These are phyloP conservation scores for Heliconius himera DNA, from an alignment of 1,140 invertebrate genomes.

Conservation along the genomic window DNA sequence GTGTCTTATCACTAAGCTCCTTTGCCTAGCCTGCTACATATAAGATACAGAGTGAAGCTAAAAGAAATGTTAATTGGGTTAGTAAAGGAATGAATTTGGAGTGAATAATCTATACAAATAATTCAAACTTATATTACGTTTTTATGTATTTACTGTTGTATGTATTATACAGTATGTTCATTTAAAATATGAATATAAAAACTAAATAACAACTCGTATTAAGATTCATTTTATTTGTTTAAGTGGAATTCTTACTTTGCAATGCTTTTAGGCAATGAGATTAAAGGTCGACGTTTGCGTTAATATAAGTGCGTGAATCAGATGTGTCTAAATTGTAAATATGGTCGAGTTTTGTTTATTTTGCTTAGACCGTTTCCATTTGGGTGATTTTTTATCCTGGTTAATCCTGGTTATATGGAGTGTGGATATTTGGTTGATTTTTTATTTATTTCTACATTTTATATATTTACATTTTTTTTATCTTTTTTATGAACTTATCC, in stretches of 20 bases:
- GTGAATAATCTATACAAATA: too few species aligned
- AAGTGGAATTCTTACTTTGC: constrained; percentile 21
- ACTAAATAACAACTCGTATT: not conserved
- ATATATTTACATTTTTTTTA: too few species aligned
- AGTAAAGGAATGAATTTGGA: too few species aligned
- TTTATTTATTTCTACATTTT: too few species aligned
- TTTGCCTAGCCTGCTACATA: too few species aligned
- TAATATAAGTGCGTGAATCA: constrained; percentile 25
- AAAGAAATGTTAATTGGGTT: too few species aligned
- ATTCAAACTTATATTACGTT: not conserved
- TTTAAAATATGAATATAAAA: not conserved
- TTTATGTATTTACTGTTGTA: not conserved
- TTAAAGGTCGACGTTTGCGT: constrained; percentile 21
- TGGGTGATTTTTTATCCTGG: not conserved
- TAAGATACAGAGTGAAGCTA: too few species aligned
- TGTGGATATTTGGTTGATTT: too few species aligned
- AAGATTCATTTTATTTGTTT: constrained; percentile 17
- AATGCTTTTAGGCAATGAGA: constrained; percentile 31
- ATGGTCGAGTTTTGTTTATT: constrained; percentile 17
- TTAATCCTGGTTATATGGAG: too few species aligned
- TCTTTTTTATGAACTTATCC: too few species aligned
- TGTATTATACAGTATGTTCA: not conserved
- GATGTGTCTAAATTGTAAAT: constrained; percentile 29
- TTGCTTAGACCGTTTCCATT: not conserved
- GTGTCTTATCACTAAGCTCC: too few species aligned